Base-by-base conservation (phyloP, 2,888 invertebrate genomes). In the Scaptomyza caliginosa region DNA sequence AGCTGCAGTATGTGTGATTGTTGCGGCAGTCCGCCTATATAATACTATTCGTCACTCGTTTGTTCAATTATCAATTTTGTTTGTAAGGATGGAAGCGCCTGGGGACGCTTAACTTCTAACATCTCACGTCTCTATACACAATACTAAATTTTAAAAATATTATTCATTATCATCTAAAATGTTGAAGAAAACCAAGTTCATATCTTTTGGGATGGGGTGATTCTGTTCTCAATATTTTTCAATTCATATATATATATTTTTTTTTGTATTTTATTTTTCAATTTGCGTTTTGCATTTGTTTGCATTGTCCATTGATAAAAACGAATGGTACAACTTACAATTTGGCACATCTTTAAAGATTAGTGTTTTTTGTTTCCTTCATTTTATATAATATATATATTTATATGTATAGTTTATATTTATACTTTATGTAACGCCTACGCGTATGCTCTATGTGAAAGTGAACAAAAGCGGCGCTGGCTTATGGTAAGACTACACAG, bases 321-420 rank as follows among this genome's bases (percentile, higher is more conserved):
- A 89, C 84, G 75, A 89, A 86, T 88, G 89, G 75, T 81, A 86
- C 88, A 89, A 89, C 90, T 88, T 90, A 90, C 90, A 90, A 90
- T 90, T 90, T 90, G 90, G 90, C 90, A 90, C 90, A 90, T 89
- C 85, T 78, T 87, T 81, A 78, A 82, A 86, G 87, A 81, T 86
- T 85, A 81, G 79, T 81, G 79, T 89, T 88, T 83, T 74, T 63
- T 34, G n/a, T 57, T 51, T 69, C 55, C 54, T 67, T 54, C 70
- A 71, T 59, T 63, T 73, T 81, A 70, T 86, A 49, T 67, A 39
- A 49, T 74, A 50, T 67, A 80, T 81, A 70, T 86, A 49, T 69
- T 46, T 69, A 63, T 67, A 42, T 60, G 43, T 74, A 51, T 62
- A 67, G 43, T 83, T 79, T 70, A 62, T 77, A 83, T 80, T 81